These are phyloP conservation scores for Progne subis DNA, from an alignment of 2,113 vertebrate genomes.

Conservation along the genomic window DNA sequence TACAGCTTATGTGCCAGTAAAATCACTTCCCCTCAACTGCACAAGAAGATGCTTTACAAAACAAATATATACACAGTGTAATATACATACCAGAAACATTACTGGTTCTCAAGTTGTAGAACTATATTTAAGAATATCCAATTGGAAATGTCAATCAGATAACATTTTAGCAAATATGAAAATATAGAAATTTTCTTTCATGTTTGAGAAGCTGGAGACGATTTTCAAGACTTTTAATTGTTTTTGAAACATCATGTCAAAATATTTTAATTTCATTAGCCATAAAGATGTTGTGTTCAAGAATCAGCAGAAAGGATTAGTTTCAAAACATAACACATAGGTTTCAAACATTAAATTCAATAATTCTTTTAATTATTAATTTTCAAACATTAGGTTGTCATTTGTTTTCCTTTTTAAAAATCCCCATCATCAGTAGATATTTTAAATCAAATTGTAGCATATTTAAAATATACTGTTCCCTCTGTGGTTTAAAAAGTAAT, in stretches of 20 bases:
- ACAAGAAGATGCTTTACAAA: background rate
- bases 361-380: background rate
- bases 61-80: background rate
- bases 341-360: background rate
- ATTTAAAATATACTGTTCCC: background rate
- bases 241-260: background rate
- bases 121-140: conserved; percentile 37
- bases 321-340: background rate
- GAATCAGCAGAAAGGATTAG: background rate
- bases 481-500: background rate
- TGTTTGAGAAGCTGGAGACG: conserved; percentile 1
- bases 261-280: conserved; percentile 20
- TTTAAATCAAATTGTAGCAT: background rate
- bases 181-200: background rate
- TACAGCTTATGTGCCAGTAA: background rate
- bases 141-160: conserved; percentile 38
- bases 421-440: background rate
- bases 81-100: background rate
- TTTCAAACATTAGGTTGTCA: background rate
- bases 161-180: conserved; percentile 1
- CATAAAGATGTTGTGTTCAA: background rate
- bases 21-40: conserved; percentile 12
- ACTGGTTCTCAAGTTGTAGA: conserved; percentile 3
- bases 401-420: background rate
- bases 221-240: conserved; percentile 3